Conservation (phyloP, 2,797 vertebrate genomes). For the Phalanger gymnotis region DNA sequence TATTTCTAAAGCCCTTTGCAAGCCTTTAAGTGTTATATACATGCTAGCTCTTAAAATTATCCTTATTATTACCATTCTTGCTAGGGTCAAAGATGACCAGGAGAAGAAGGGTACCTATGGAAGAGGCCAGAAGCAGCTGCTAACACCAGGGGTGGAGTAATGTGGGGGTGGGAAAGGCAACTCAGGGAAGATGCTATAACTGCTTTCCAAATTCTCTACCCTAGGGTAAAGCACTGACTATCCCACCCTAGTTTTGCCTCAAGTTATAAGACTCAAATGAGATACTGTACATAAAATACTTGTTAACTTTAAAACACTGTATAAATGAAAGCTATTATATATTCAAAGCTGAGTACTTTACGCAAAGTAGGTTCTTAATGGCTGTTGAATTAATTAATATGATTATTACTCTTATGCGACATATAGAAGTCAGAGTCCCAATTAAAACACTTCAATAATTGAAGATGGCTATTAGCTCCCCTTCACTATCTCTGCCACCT, state of each 20-base stretch:
- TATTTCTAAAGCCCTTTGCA: background rate
- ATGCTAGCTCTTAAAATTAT: background rate
- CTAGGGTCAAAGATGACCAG: background rate
- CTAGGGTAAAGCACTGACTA: background rate
- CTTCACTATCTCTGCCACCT: background rate
- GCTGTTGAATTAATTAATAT: background rate
- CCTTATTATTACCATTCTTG: background rate
- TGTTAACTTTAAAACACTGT: background rate
- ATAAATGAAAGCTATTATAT: background rate
- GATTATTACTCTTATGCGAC: background rate
- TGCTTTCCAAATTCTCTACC: background rate
- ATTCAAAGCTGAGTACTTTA: background rate
- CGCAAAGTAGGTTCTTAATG: background rate
- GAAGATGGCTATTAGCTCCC: background rate
- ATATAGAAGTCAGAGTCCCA: background rate
- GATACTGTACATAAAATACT: background rate
- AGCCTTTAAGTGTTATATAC: background rate
- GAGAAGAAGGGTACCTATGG: background rate
- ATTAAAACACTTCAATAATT: background rate
- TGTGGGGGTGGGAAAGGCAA: background rate
- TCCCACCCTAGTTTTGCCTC: background rate
- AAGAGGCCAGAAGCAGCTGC: background rate
- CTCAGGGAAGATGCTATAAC: background rate
- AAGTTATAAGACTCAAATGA: background rate
- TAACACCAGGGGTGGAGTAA: background rate